A percentile compares a stretch with the other conserved stretches of the same genome.
These are phyloP conservation scores for Drosophila auraria DNA, from an alignment of 1,140 invertebrate genomes.

Conservation along the genomic window DNA sequence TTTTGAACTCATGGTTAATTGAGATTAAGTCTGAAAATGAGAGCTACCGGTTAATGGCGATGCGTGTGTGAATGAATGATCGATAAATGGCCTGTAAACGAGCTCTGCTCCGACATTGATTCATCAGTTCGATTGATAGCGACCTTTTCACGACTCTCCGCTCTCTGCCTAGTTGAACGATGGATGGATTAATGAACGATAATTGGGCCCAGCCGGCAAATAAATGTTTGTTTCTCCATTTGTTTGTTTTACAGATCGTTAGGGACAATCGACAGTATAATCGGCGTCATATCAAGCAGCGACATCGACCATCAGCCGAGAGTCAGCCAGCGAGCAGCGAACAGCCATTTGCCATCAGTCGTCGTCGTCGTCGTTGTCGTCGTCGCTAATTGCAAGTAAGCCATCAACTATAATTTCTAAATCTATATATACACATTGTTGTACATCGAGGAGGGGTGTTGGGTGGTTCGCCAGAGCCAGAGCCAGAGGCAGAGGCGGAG, in stretches of 20 bases:
- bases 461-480: not conserved
- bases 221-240: constrained; percentile 30
- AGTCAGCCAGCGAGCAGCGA: constrained; percentile 1
- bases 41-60: not conserved
- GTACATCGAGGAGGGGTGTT: not conserved
- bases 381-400: constrained; percentile 48
- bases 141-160: constrained; percentile 20
- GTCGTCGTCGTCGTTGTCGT: constrained; percentile 9
- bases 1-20: not conserved
- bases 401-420: constrained; percentile 49
- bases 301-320: constrained; percentile 8
- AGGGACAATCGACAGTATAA: constrained; percentile 36
- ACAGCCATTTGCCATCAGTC: constrained; percentile 14
- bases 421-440: constrained; percentile 31
- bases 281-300: constrained; percentile 27
- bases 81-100: constrained; percentile 19
- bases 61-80: constrained; percentile 8
- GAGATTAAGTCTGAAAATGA: not conserved
- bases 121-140: constrained; percentile 26
- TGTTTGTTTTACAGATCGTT: constrained; percentile 65
- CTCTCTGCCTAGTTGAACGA: not conserved
- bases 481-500: not conserved
- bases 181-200: constrained; percentile 34
- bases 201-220: constrained; percentile 23
- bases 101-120: constrained; percentile 29